Percentiles rank a stretch among this genome's conserved stretches.
These are phyloP conservation scores for Ormyrus pomaceus DNA, from an alignment of 2,888 invertebrate genomes.

Conservation along the genomic window DNA sequence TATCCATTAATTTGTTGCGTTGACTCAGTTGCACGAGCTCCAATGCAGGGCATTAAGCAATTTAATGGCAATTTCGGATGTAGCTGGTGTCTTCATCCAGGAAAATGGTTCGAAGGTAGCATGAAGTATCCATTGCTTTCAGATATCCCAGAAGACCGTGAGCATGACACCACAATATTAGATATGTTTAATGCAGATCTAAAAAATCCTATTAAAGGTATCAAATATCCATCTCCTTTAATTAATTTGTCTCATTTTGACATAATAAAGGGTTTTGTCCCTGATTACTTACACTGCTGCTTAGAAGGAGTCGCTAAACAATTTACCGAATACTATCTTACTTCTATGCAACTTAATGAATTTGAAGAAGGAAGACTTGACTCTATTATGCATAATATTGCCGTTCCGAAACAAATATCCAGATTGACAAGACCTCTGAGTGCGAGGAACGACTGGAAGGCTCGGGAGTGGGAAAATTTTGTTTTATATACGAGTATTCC, in stretches of 20 bases:
- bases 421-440: slow-evolving; percentile 46
- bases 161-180: slow-evolving; percentile 5
- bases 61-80: slow-evolving; percentile 56
- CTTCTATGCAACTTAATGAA: background rate
- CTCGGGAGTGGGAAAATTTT: slow-evolving; percentile 35
- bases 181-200: slow-evolving; percentile 1
- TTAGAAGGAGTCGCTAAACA: slow-evolving; percentile 44
- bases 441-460: slow-evolving; percentile 28
- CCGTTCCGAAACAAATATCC: slow-evolving; percentile 43
- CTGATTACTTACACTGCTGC: slow-evolving; percentile 52
- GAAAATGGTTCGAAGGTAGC: background rate
- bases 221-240: slow-evolving; percentile 34
- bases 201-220: background rate
- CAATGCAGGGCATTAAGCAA: slow-evolving; percentile 10
- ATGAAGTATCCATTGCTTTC: slow-evolving; percentile 20
- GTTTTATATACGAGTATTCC: slow-evolving; percentile 13
- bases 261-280: slow-evolving; percentile 50
- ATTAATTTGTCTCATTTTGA: slow-evolving; percentile 43
- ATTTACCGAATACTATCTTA: slow-evolving; percentile 8
- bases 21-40: too few species aligned
- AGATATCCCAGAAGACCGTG: background rate
- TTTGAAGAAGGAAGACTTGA: slow-evolving; percentile 30
- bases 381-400: background rate
- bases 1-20: slow-evolving; percentile 36
- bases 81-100: slow-evolving; percentile 46